Conservation (phyloP, 1,140 invertebrate genomes). For the Penaeus chinensis region DNA sequence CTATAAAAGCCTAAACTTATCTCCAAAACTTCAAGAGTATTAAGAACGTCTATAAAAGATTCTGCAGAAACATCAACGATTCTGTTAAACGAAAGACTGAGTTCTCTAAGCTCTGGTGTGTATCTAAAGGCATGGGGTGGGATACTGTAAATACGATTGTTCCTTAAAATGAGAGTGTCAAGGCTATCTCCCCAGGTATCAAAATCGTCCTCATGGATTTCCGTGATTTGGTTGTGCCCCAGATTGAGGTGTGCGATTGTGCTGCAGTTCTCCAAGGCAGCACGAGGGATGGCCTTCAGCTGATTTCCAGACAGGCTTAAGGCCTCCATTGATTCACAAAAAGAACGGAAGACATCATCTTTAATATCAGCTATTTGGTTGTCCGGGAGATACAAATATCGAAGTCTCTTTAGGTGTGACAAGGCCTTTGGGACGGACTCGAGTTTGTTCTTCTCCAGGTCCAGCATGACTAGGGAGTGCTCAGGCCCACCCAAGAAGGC, state of each 20-base stretch:
- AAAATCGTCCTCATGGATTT: conserved; percentile 81
- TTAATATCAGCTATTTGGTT: conserved; percentile 82
- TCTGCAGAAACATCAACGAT: conserved; percentile 81
- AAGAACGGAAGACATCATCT: conserved; percentile 82
- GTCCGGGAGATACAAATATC: conserved; percentile 85
- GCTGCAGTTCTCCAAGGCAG: conserved; percentile 77
- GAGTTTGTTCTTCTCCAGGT: conserved; percentile 84
- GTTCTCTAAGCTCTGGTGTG: conserved; percentile 76
- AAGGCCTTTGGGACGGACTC: conserved; percentile 77
- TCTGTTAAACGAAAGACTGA: conserved; percentile 90
- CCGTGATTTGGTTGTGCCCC: conserved; percentile 85
- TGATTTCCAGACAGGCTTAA: conserved; percentile 85
- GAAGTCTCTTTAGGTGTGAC: conserved; percentile 75
- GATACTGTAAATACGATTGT: conserved; percentile 84
- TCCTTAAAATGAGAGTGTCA: conserved; percentile 84
- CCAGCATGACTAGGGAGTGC: conserved; percentile 82
- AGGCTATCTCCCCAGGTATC: conserved; percentile 82
- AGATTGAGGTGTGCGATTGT: conserved; percentile 84
- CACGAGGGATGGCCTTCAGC: conserved; percentile 78
- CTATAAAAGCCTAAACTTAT: conserved; percentile 83
- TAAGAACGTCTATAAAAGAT: conserved; percentile 79
- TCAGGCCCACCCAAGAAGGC: conserved; percentile 62
- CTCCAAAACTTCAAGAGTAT: conserved; percentile 83
- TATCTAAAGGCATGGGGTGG: conserved; percentile 79
- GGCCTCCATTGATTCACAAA: conserved; percentile 79